phyloP scores from a whole-genome alignment of 2,888 invertebrate species.

The Yponomeuta malinellus region DNA sequence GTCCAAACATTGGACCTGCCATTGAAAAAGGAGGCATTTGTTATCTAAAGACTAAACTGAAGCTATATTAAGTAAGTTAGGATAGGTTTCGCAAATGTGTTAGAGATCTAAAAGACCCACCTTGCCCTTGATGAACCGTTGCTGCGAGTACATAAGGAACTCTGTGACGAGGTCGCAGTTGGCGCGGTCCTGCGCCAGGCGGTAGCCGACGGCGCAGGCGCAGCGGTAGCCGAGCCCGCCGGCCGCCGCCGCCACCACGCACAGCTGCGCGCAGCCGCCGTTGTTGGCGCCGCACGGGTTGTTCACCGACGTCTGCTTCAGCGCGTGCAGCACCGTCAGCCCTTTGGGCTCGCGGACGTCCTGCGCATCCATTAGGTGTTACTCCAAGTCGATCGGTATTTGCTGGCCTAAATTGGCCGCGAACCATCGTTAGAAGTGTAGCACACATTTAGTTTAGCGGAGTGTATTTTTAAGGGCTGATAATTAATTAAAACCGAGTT shows the following conservation, averaged over 20 bases:
- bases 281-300: slow-evolving; percentile 93
- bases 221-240: slow-evolving; percentile 90
- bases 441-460: no score
- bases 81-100: no score
- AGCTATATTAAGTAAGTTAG: no score
- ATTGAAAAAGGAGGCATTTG: no score
- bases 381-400: no score
- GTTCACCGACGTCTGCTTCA: slow-evolving; percentile 83
- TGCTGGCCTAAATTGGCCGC: no score
- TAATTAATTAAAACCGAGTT: no score
- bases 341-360: slow-evolving; percentile 90
- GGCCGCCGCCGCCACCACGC: slow-evolving; percentile 88
- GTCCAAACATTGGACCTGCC: no score
- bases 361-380: not conserved
- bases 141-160: slow-evolving; percentile 96
- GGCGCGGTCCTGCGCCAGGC: slow-evolving; percentile 82
- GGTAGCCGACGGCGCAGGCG: slow-evolving; percentile 92
- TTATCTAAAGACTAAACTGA: no score
- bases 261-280: slow-evolving; percentile 95
- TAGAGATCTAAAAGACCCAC: slow-evolving; percentile 32
- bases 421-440: no score
- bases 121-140: slow-evolving; percentile 95
- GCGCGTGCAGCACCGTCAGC: slow-evolving; percentile 86
- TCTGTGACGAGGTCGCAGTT: slow-evolving; percentile 89
- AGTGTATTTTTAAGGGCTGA: no score